These are phyloP conservation scores for Poeciliopsis retropinna DNA, from an alignment of 2,113 vertebrate species.

Conservation along the genomic window DNA sequence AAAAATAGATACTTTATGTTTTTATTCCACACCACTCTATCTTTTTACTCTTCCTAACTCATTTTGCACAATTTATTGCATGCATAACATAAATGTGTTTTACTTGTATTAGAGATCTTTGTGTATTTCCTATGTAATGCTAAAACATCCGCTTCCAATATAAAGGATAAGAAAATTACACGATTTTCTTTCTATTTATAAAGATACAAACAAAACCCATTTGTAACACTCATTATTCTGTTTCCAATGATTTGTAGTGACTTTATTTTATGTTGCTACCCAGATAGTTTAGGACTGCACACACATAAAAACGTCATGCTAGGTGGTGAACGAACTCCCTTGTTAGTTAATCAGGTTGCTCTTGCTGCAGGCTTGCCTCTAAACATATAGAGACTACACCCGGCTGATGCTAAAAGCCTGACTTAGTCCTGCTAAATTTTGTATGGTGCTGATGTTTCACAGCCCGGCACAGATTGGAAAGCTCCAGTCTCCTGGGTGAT, in stretches of 20 bases:
- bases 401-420: slow-evolving; percentile 72
- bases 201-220: background rate
- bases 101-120: background rate
- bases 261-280: slow-evolving; percentile 6
- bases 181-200: background rate
- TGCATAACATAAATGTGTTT: background rate
- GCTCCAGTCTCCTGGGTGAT: slow-evolving; percentile 60
- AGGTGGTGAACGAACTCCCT: slow-evolving; percentile 49
- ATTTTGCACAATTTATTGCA: background rate
- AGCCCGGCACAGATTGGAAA: slow-evolving; percentile 71
- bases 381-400: slow-evolving; percentile 66
- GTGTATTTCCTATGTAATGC: slow-evolving; percentile 3
- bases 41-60: background rate
- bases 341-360: slow-evolving; percentile 67
- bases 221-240: background rate
- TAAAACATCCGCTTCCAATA: background rate
- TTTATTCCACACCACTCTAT: background rate
- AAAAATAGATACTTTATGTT: background rate
- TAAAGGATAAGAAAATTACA: background rate
- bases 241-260: slow-evolving; percentile 3
- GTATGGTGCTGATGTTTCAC: slow-evolving; percentile 73
- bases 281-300: slow-evolving; percentile 9
- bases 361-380: slow-evolving; percentile 71
- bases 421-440: slow-evolving; percentile 81
- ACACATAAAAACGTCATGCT: slow-evolving; percentile 7